These are phyloP conservation scores for Noturus placidus DNA, from an alignment of 2,113 vertebrate species.

Conservation along the genomic window DNA sequence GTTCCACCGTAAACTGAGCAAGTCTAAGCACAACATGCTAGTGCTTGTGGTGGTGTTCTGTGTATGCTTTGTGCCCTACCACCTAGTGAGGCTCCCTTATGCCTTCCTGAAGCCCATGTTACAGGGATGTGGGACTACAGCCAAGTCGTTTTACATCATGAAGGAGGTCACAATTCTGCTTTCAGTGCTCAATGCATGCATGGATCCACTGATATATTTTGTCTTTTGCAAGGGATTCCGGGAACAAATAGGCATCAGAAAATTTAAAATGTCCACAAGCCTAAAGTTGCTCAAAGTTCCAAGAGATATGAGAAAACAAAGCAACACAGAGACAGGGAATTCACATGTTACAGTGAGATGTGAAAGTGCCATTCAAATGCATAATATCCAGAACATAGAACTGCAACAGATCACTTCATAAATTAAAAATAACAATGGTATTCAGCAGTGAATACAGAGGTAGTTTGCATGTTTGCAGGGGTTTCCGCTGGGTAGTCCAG, in stretches of 20 bases:
- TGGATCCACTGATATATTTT: constrained; percentile 75
- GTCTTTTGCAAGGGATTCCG: constrained; percentile 70
- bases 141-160: constrained; percentile 52
- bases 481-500: no score
- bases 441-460: not conserved
- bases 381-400: not conserved
- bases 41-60: constrained; percentile 69
- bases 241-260: constrained; percentile 45
- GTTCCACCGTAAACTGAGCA: constrained; percentile 52
- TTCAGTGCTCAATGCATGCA: constrained; percentile 68
- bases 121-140: constrained; percentile 3
- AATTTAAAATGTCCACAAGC: no score
- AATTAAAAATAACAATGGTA: not conserved
- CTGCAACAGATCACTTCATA: not conserved
- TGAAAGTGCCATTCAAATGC: constrained; percentile 11
- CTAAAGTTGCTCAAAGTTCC: not conserved
- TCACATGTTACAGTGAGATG: not conserved
- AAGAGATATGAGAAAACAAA: not conserved
- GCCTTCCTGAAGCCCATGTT: constrained; percentile 41
- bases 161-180: constrained; percentile 66
- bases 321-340: constrained; percentile 18
- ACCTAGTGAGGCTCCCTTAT: constrained; percentile 69
- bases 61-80: constrained; percentile 73
- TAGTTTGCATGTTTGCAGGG: not conserved
- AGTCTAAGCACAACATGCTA: constrained; percentile 66